Evolutionary conservation across 92 coral and sea anemone genomes (phyloP).

Genomic region (Actinernus sp.): DNA sequence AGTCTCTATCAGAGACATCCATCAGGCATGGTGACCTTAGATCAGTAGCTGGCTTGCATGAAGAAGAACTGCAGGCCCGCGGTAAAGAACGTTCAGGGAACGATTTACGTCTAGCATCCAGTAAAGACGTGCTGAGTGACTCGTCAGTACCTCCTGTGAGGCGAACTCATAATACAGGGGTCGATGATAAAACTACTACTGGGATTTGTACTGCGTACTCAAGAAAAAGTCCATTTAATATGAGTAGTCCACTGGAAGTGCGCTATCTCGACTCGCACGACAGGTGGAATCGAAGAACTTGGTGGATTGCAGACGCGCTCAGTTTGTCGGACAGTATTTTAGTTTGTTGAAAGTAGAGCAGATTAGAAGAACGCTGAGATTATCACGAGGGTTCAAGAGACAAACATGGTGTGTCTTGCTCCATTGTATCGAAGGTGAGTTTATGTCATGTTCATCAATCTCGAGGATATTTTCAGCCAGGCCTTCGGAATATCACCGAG

Average conservation of each 20-base stretch:
- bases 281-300: background rate
- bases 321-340: constrained; percentile 51
- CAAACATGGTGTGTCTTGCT: constrained; percentile 44
- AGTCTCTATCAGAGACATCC: no score
- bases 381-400: constrained; percentile 45
- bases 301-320: constrained; percentile 36
- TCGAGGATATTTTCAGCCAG: no score
- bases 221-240: background rate
- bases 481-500: no score
- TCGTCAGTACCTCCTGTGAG: no score
- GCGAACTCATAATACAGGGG: no score
- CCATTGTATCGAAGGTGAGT: constrained; percentile 35
- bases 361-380: constrained; percentile 46
- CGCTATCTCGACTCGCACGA: background rate
- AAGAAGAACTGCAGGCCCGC: no score
- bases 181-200: no score
- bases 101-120: no score
- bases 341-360: constrained; percentile 39
- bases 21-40: no score
- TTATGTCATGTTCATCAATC: background rate
- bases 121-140: no score
- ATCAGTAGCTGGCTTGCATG: no score
- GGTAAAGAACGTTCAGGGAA: no score
- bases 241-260: background rate
- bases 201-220: background rate